Conservation (phyloP, 1,140 invertebrate genomes). For the Solenopsis invicta region DNA sequence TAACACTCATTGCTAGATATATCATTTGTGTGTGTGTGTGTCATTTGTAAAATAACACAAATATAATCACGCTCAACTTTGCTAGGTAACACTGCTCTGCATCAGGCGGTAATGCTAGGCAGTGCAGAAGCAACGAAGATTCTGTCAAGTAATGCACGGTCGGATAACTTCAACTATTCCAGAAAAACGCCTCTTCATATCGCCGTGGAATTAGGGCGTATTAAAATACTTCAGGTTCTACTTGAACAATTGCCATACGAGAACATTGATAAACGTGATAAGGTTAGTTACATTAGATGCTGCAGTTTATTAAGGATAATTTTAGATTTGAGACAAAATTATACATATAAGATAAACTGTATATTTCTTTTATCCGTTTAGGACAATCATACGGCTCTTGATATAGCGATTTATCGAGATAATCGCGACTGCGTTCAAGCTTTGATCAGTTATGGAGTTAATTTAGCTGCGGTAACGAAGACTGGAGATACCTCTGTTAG, state of each 20-base stretch:
- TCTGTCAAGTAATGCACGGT: constrained; percentile 45
- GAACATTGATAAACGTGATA: constrained; percentile 50
- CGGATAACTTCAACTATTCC: constrained; percentile 37
- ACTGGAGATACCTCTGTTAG: constrained; percentile 51
- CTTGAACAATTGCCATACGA: neutral
- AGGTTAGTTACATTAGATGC: constrained; percentile 9
- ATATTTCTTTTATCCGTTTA: neutral
- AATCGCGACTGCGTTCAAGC: constrained; percentile 42
- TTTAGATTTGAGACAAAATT: no score
- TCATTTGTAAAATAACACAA: neutral
- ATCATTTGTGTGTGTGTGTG: no score
- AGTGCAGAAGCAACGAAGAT: constrained; percentile 52
- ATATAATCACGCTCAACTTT: neutral
- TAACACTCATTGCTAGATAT: neutral
- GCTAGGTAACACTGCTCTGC: constrained; percentile 53
- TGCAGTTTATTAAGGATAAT: neutral
- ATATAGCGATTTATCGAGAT: constrained; percentile 57
- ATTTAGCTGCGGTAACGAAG: constrained; percentile 53
- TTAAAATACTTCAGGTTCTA: constrained; percentile 32
- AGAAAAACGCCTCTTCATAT: constrained; percentile 65
- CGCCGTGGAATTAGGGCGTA: constrained; percentile 35
- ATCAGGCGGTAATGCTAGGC: constrained; percentile 53
- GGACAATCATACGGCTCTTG: constrained; percentile 62
- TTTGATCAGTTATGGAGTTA: constrained; percentile 56
- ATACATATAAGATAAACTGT: neutral